Evolutionary conservation across 2,113 vertebrate genomes (phyloP).

Genomic region (Heliornis fulica): DNA sequence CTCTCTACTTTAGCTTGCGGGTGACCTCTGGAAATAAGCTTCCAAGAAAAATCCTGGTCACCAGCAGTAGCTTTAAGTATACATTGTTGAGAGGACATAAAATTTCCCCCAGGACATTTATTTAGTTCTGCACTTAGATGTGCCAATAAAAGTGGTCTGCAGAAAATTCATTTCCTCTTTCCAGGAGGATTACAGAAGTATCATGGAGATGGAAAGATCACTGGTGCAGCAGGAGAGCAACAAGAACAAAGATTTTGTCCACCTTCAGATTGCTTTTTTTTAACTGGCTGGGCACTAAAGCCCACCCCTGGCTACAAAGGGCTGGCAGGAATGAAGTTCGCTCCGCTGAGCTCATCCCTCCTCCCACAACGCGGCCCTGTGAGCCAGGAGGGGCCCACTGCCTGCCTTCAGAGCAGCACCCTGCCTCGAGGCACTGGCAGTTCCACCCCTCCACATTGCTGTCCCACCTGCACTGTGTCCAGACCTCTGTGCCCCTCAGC

Average conservation of each 20-base stretch:
- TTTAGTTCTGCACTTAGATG: background rate
- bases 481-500: background rate
- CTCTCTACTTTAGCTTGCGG: background rate
- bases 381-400: rapidly evolving
- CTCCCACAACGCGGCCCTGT: background rate
- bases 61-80: background rate
- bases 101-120: background rate
- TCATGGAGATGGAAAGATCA: background rate
- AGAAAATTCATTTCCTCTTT: background rate
- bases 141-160: background rate
- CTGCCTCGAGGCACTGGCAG: rapidly evolving
- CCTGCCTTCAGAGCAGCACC: background rate
- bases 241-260: background rate
- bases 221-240: background rate
- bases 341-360: background rate
- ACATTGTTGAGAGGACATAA: background rate
- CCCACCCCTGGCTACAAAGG: background rate
- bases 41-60: background rate
- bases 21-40: background rate
- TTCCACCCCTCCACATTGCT: background rate
- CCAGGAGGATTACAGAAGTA: background rate
- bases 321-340: background rate
- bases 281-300: background rate
- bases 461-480: background rate
- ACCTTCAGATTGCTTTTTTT: background rate